These are phyloP conservation scores for Amphipyra berbera DNA, from an alignment of 2,888 invertebrate species.

Conservation along the genomic window DNA sequence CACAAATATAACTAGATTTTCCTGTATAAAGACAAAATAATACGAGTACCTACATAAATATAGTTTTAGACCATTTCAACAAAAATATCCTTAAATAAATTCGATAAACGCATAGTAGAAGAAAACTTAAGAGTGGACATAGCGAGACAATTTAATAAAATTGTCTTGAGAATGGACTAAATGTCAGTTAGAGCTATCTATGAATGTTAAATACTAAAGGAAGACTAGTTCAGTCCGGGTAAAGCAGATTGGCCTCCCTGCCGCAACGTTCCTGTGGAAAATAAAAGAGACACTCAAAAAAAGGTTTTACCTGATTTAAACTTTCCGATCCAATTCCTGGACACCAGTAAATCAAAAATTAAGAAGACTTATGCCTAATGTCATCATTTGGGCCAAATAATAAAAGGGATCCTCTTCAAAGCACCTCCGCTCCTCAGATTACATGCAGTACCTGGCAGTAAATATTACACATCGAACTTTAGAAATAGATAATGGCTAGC, in stretches of 20 bases:
- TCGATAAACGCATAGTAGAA: slow-evolving; percentile 8
- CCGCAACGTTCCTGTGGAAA: slow-evolving; percentile 75
- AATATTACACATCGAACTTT: no score
- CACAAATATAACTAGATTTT: slow-evolving; percentile 12
- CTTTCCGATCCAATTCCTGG: no score
- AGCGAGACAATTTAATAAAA: slow-evolving; percentile 39
- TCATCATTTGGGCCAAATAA: no score
- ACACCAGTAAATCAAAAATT: no score
- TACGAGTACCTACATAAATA: neutral
- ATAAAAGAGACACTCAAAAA: slow-evolving; percentile 14
- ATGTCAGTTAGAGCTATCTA: slow-evolving; percentile 15
- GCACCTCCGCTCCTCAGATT: no score
- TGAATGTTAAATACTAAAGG: slow-evolving; percentile 32
- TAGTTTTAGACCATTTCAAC: slow-evolving; percentile 3
- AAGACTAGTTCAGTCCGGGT: slow-evolving; percentile 56
- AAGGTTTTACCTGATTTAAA: no score
- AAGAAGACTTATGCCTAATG: no score
- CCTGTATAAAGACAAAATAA: slow-evolving; percentile 21
- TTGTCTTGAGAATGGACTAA: slow-evolving; percentile 37
- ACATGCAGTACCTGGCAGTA: no score
- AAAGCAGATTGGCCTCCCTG: slow-evolving; percentile 57
- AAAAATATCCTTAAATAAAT: slow-evolving; percentile 1
- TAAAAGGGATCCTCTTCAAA: no score
- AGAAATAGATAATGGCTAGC: no score
- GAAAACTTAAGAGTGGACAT: slow-evolving; percentile 1